Conservation (phyloP, 2,797 vertebrate species). For the Merluccius polli region DNA sequence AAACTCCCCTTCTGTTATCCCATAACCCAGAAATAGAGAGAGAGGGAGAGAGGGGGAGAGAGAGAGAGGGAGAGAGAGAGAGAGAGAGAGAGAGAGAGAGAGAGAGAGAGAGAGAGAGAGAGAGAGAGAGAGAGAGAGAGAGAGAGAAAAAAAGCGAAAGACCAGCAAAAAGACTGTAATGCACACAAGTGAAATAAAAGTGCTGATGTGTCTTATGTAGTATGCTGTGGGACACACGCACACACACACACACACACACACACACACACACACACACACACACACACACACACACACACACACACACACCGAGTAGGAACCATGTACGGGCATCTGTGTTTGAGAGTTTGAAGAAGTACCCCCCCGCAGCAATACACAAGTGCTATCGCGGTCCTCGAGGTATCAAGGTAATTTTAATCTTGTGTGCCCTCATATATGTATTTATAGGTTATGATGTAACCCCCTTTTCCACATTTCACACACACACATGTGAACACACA, state of each 20-base stretch:
- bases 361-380: background rate
- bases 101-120: background rate
- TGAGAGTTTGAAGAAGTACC: too few species aligned
- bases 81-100: background rate
- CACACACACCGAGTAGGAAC: background rate
- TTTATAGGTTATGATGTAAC: background rate
- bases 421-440: background rate
- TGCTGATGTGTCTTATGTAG: background rate
- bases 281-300: background rate
- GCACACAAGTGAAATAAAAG: background rate
- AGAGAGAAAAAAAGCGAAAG: background rate
- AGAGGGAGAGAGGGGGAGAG: conserved; percentile 3
- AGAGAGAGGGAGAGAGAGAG: background rate
- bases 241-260: background rate
- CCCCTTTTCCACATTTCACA: conserved; percentile 4
- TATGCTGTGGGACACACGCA: background rate
- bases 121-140: background rate
- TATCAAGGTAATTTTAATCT: background rate
- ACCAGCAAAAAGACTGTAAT: conserved; percentile 6
- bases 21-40: conserved; percentile 8
- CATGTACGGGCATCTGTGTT: conserved; percentile 1
- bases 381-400: background rate
- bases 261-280: background rate
- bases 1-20: conserved; percentile 51
- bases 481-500: conserved; percentile 7